phyloP scores from a whole-genome alignment of 2,113 vertebrate genomes.

The Rhea americana region DNA sequence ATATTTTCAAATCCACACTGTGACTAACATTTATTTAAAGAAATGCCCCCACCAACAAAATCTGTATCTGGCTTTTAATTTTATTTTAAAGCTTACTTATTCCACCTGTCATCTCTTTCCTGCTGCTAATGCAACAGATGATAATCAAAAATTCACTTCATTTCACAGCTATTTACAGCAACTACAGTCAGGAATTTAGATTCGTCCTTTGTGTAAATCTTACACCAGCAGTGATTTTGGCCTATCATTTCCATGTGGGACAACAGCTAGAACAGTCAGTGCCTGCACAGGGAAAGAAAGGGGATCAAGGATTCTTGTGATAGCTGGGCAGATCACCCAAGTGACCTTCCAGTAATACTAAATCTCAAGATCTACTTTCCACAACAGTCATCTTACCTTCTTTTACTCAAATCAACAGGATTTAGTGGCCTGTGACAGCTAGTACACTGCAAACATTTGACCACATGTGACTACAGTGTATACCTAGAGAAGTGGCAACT shows the following conservation, averaged over 20 bases:
- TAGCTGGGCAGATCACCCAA: neutral
- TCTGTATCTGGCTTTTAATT: neutral
- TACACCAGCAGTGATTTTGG: neutral
- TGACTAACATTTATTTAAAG: neutral
- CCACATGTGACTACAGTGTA: neutral
- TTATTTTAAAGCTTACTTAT: neutral
- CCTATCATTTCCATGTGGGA: neutral
- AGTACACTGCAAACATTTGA: rapidly evolving
- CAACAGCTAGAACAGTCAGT: neutral
- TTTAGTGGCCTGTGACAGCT: neutral
- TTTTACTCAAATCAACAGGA: neutral
- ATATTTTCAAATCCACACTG: neutral
- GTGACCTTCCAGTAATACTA: neutral
- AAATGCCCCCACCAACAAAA: neutral
- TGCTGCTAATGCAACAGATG: constrained; percentile 32
- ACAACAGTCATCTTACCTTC: constrained; percentile 1
- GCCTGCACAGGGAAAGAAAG: neutral
- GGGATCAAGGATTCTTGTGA: neutral
- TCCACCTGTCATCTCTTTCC: neutral
- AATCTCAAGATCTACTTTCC: neutral
- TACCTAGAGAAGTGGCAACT: neutral
- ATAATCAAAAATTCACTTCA: constrained; percentile 21
- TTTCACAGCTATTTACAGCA: neutral
- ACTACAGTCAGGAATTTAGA: constrained; percentile 27
- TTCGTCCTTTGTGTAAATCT: neutral